Evolutionary conservation across 2,888 invertebrate species (phyloP).

Genomic region (Cheilosia urbana): DNA sequence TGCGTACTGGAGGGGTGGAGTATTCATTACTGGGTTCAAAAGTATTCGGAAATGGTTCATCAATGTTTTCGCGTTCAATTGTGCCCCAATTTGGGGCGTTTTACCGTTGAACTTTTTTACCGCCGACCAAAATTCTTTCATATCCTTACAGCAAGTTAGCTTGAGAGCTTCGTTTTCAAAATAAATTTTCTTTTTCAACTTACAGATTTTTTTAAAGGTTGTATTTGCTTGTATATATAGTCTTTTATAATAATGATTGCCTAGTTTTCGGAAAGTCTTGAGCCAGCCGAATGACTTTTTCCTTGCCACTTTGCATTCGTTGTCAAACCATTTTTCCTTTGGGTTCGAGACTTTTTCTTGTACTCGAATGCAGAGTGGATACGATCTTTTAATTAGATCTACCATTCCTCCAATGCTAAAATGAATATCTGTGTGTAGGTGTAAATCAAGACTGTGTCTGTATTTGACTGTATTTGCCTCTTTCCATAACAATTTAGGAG

Average conservation of each 20-base stretch:
- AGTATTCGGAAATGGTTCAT: not conserved
- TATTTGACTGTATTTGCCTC: not conserved
- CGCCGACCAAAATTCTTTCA: not conserved
- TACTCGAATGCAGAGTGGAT: no score
- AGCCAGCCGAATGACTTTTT: constrained; percentile 19
- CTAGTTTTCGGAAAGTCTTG: constrained; percentile 14
- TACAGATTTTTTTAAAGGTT: not conserved
- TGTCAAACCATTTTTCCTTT: no score
- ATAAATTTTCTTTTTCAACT: not conserved
- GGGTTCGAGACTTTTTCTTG: no score
- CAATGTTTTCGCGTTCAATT: not conserved
- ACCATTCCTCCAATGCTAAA: not conserved
- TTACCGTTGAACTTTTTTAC: not conserved
- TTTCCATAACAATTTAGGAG: not conserved
- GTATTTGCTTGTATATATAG: not conserved
- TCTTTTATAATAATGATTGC: constrained; percentile 4
- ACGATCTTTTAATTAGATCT: not conserved
- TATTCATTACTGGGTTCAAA: not conserved
- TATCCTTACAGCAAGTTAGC: not conserved
- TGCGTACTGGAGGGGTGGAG: not conserved
- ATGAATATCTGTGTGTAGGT: not conserved
- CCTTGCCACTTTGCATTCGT: not conserved
- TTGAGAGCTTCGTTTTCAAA: not conserved
- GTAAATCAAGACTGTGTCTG: not conserved
- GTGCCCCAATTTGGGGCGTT: not conserved